Base-by-base conservation (phyloP, 2,113 vertebrate species). In the Scatophagus argus region DNA sequence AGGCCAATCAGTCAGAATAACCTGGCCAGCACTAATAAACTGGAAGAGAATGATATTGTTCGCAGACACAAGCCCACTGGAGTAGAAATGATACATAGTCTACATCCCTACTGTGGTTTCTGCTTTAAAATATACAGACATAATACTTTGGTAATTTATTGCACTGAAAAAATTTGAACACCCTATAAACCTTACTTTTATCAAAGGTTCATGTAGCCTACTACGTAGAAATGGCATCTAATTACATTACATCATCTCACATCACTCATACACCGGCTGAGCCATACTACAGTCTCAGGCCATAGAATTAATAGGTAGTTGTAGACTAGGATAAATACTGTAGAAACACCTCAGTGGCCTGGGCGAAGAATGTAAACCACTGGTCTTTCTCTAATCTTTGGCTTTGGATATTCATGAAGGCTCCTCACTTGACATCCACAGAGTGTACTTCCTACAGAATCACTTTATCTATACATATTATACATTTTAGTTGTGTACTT, bases 191-290 rank as follows among this genome's bases (percentile, higher is more conserved):
- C 2, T 29, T 58, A 29, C 8, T 38, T 71, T 47, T 14, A 59
- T 74, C 64, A 58, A 73, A 67, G 41, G 41, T 58, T 43, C 19
- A 54, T 36, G 14, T 19, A 62, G 27, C 3, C 19, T 16, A 23
- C 62, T 70, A 81, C 68, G 71, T 74, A 56, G 69, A 60, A 84
- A 77, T 62, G 39, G 46, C 14, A 70, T 51, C 21, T 60, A 41
- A 64, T 44, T 71, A 36, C 46, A 54, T 61, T 55, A 25, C 52
- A 46, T 38, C 38, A 55, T 55, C 56, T 41, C 23, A 38, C 19
- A 65, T 56, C 16, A 36, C 5, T 71, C n/a, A n/a, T n/a, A n/a
- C n/a, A n/a, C n/a, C n/a, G 13, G n/a, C n/a, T 51, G 14, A 62
- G 41, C 9, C 23, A 36, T n/a, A 67, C 25, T 25, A 5, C 38